A percentile compares a stretch with the other conserved stretches of the same genome.
These are phyloP conservation scores for Aphelenchoides avenae DNA, from an alignment of 1,140 invertebrate genomes.

Conservation along the genomic window DNA sequence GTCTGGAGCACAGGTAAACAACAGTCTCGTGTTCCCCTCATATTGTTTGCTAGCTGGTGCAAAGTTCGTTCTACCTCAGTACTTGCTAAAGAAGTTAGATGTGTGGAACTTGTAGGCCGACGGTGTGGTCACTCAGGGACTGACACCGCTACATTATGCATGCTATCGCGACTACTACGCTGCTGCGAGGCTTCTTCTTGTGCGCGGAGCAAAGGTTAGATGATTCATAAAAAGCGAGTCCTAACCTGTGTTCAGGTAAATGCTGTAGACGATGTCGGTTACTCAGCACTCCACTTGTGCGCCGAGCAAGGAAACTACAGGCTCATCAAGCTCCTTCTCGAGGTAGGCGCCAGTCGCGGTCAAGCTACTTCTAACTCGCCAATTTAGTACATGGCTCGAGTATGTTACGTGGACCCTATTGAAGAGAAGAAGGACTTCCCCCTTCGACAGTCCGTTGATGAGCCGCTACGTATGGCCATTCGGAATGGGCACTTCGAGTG, in stretches of 20 bases:
- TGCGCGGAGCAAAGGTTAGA: slow-evolving; percentile 52
- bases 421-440: slow-evolving; percentile 33
- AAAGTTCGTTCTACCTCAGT: slow-evolving; percentile 7
- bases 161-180: slow-evolving; percentile 78
- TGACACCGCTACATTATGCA: slow-evolving; percentile 81
- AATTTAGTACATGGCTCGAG: slow-evolving; percentile 69
- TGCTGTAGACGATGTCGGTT: slow-evolving; percentile 80
- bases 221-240: not conserved
- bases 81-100: not conserved
- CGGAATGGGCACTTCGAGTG: slow-evolving; percentile 79
- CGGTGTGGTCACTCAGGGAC: slow-evolving; percentile 62
- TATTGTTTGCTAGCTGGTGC: not conserved
- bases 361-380: too few species aligned
- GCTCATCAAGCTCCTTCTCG: slow-evolving; percentile 68
- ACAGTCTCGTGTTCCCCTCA: too few species aligned
- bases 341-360: slow-evolving; percentile 54
- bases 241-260: slow-evolving; percentile 64
- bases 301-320: slow-evolving; percentile 73
- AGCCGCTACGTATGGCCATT: slow-evolving; percentile 67
- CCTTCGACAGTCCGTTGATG: slow-evolving; percentile 41
- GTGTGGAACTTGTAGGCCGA: slow-evolving; percentile 53
- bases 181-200: slow-evolving; percentile 67
- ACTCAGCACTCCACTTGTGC: slow-evolving; percentile 78
- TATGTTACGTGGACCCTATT: slow-evolving; percentile 68
- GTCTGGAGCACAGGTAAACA: slow-evolving; percentile 72